These are phyloP conservation scores for Lepidocolaptes lacrymiger DNA, from an alignment of 2,797 vertebrate species.

Conservation along the genomic window DNA sequence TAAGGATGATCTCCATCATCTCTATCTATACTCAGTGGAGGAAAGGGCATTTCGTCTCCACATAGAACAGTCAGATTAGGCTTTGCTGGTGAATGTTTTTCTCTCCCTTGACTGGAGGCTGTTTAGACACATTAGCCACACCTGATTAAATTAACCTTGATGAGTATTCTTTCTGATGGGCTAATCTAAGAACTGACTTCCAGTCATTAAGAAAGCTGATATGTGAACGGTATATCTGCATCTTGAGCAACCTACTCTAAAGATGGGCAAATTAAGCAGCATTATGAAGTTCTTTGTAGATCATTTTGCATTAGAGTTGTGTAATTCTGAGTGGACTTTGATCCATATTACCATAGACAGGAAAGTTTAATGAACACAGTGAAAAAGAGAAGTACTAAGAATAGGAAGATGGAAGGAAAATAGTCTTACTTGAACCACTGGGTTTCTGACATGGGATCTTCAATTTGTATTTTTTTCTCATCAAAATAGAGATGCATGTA, in stretches of 20 bases:
- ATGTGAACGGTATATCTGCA: not conserved
- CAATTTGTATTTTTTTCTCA: not conserved
- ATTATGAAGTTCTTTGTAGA: not conserved
- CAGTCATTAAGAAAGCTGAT: constrained; percentile 12
- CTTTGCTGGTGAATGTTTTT: not conserved
- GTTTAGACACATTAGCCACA: not conserved
- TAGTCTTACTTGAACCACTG: not conserved
- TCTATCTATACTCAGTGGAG: not conserved
- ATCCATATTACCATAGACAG: not conserved
- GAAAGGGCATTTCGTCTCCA: not conserved
- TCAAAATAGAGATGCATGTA: not conserved
- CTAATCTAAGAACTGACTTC: not conserved
- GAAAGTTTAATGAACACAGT: not conserved
- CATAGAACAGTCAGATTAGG: not conserved
- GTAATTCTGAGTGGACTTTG: not conserved
- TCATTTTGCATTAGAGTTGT: not conserved
- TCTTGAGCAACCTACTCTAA: not conserved
- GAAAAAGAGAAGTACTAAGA: not conserved
- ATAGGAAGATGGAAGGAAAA: not conserved
- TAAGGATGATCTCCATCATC: not conserved
- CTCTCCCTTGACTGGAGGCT: not conserved
- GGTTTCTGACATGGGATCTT: not conserved
- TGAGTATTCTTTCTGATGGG: constrained; percentile 14
- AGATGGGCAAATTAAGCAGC: not conserved
- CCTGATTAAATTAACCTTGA: not conserved